A percentile compares a stretch with the other conserved stretches of the same genome.
Evolutionary conservation across 2,888 invertebrate genomes (phyloP).

Genomic region (Eilema depressum): DNA sequence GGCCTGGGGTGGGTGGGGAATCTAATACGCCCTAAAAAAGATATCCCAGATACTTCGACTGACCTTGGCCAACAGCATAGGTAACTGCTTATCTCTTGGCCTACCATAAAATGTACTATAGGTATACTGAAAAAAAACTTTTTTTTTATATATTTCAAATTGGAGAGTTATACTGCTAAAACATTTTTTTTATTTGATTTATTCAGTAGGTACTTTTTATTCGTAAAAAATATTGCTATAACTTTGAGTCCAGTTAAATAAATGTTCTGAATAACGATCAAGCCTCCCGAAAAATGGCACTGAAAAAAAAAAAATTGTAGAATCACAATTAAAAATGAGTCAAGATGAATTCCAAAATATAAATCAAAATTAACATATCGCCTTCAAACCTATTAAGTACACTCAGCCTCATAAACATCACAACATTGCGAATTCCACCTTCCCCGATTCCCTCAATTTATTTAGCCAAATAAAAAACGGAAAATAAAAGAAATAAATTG

Average conservation of each 20-base stretch:
- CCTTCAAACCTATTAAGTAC: slow-evolving; percentile 44
- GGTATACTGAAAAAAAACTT: neutral
- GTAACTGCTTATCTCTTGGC: neutral
- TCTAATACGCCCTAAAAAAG: too few relatives aligned
- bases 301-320: neutral
- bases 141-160: neutral
- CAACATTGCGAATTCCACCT: slow-evolving; percentile 39
- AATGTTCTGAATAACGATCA: neutral
- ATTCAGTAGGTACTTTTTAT: neutral
- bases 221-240: neutral
- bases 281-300: neutral
- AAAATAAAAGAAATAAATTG: slow-evolving; percentile 73
- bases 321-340: neutral
- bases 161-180: neutral
- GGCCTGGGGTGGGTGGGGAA: too few relatives aligned
- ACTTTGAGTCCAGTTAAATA: neutral
- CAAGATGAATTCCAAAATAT: neutral
- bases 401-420: slow-evolving; percentile 41
- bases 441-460: slow-evolving; percentile 48
- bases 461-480: slow-evolving; percentile 57
- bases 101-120: neutral
- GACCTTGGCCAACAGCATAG: too few relatives aligned
- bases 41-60: too few relatives aligned
- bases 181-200: neutral
- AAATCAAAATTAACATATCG: slow-evolving; percentile 11